phyloP scores from a whole-genome alignment of 2,113 vertebrate genomes.

The Oreamnos americanus region DNA sequence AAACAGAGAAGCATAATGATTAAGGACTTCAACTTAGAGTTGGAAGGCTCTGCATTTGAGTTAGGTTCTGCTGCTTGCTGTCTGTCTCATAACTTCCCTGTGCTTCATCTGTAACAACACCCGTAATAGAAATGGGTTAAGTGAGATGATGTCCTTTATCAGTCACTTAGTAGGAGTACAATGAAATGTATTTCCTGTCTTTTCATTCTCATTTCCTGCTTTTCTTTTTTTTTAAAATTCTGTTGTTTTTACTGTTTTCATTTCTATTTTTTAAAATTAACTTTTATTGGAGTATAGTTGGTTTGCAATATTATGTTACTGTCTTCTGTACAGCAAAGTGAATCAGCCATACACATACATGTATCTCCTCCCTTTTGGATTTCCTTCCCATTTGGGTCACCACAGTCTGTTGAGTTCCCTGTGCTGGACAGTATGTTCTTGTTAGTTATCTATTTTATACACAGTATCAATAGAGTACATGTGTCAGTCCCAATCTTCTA shows the following conservation, averaged over 20 bases:
- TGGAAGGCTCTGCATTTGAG: neutral
- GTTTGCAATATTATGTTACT: neutral
- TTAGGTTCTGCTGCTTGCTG: neutral
- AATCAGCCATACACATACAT: neutral
- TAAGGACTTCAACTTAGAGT: neutral
- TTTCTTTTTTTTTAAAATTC: neutral
- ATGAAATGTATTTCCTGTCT: neutral
- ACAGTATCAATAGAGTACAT: neutral
- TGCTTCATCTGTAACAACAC: neutral
- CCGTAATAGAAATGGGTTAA: neutral
- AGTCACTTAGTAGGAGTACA: neutral
- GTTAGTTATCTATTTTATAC: neutral
- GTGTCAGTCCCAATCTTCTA: neutral
- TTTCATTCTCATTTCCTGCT: neutral
- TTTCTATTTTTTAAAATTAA: neutral
- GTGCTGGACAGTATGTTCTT: neutral
- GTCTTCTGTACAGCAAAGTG: neutral
- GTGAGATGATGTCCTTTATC: neutral
- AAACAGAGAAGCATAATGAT: neutral
- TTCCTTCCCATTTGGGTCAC: neutral
- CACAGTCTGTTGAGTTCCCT: neutral
- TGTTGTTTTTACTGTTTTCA: neutral
- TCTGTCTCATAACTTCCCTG: neutral
- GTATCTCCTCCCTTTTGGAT: neutral
- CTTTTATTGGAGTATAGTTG: neutral